Base-by-base conservation (phyloP, 2,797 vertebrate species). In the Cetoscarus ocellatus region DNA sequence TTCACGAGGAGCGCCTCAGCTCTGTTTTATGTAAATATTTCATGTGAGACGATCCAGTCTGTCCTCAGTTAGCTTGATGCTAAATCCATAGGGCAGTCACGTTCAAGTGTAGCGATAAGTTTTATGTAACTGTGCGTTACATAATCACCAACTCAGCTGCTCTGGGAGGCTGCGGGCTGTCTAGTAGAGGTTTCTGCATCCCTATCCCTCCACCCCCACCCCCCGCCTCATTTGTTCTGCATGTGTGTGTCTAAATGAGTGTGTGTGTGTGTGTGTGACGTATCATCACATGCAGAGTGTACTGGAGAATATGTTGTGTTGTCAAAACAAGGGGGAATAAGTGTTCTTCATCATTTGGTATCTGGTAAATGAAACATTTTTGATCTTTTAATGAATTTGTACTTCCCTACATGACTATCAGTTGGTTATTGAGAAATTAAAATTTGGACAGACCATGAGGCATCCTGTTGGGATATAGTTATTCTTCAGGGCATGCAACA, bases 51-150 rank as follows among this genome's bases (percentile, higher is more conserved):
- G 5, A 79, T 43, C 43, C n/a, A n/a, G 35, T 49, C 11, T 59
- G 63, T 69, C 52, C 38, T 8, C 52, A 7, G 71, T 78, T 80
- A 35, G 63, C 51, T 70, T 67, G 57, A 59, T 1, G 12, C 42
- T 52, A 36, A 78, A 77, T 71, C 55, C 51, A 73, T 67, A 67
- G 39, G 43, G 50, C 38, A 44, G 38, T 58, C 61, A 74, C 80
- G 70, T 87, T 86, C 61, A 82, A 75, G 76, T 82, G 54, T 62
- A 82, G 66, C 7, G 77, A 72, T 75, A 80, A 80, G 47, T 82
- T 89, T 92, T 90, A 92, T 80, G 77, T 92, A 91, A 92, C 78
- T 36, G 50, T 35, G 40, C 15, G 68, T 93, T 92, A 90, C 85
- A 86, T 91, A 91, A 93, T 73, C 72, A 56, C 34, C 52, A 53